Conservation (phyloP, 2,113 vertebrate genomes). For the Rousettus leschenaultii region DNA sequence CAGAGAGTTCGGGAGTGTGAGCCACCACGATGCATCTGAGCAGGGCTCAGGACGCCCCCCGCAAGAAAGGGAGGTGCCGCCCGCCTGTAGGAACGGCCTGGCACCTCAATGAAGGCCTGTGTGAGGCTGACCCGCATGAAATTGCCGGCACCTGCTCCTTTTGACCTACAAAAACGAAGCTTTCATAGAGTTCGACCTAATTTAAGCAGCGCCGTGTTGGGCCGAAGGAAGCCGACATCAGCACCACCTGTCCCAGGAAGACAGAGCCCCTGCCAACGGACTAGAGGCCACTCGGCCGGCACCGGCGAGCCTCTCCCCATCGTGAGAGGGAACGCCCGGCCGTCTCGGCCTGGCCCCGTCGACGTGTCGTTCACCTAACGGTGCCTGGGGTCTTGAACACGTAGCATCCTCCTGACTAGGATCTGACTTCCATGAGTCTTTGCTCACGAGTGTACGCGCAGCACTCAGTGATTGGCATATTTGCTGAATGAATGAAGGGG, state of each 20-base stretch:
- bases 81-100: not conserved
- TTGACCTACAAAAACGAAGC: not conserved
- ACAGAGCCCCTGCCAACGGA: not conserved
- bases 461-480: not conserved
- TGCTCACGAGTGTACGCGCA: not conserved
- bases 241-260: not conserved
- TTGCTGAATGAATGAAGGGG: not conserved
- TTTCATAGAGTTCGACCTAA: not conserved
- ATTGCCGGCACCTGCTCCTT: not conserved
- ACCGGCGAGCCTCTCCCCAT: not conserved
- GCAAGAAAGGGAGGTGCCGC: not conserved
- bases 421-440: not conserved
- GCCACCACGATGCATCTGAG: accelerated
- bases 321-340: too few species aligned
- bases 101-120: accelerated
- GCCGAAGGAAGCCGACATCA: not conserved
- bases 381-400: not conserved
- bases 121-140: not conserved
- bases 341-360: not conserved
- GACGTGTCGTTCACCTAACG: accelerated
- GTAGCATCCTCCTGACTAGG: not conserved
- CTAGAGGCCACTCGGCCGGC: not conserved
- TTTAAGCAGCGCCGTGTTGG: not conserved
- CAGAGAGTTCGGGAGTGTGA: not conserved
- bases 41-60: not conserved